Base-by-base conservation (phyloP, 1,140 invertebrate species). In the Drosophila pseudoananassae region DNA sequence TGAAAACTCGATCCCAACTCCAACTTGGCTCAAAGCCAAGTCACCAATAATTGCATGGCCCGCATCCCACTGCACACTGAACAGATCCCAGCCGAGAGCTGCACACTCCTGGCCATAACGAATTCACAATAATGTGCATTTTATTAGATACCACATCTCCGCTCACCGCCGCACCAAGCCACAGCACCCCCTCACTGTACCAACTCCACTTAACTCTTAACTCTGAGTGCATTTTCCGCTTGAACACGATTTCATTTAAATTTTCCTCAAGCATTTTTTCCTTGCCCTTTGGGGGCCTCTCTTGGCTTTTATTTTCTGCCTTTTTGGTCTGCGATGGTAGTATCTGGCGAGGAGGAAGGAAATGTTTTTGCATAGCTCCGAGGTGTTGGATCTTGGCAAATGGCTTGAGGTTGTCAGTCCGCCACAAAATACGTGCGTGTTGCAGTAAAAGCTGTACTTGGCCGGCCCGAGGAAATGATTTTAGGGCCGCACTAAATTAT, bases 111-210 rank as follows among this genome's bases (percentile, higher is more conserved):
- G 65, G 73, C 61, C 81, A 87, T 74, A 81, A 85, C 81, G 77
- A 87, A 87, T 84, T 81, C 78, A 60, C 73, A 87, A 77, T 85
- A 87, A 87, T 82, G 78, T 68, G 73, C 68, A 85, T 87, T 85
- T 87, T 81, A 84, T 84, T 84, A 85, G 76, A 84, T 60, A 47
- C 60, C 47, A 50, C 46, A 31, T 47, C 70, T 20, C 46, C 27
- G 14, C 55, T 15, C 36, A 27, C 1, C 54, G 25, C 5, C 6
- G 25, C 25, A 6, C 25, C 2, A 12, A 10, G 17, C 17, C 46
- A n/a, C 53, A 5, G n/a, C 14, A 14, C 31, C 50, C n/a, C n/a
- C 33, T 17, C 20, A 7, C 15, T 52, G 15, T 14, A 23, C 9
- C 10, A 56, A 33, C 79, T 52, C 66, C 47, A 66, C 71, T 66